A percentile compares a stretch with the other conserved stretches of the same genome.
These are phyloP conservation scores for Cabera pusaria DNA, from an alignment of 2,888 invertebrate species.

Conservation along the genomic window DNA sequence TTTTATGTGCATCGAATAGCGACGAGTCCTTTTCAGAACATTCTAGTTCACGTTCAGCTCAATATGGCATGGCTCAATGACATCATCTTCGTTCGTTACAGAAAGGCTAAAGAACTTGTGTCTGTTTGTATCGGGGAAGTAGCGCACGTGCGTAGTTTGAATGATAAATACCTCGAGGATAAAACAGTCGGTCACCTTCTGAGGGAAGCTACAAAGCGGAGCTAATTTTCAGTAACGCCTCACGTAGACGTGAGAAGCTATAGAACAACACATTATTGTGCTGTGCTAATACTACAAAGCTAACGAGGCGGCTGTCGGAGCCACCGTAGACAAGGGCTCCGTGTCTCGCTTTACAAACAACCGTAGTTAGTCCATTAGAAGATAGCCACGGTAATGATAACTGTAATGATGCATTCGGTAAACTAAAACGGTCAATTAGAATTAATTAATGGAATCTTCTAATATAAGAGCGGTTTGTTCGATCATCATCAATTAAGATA, in stretches of 20 bases:
- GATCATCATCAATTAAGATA: too few relatives aligned
- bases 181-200: constrained; percentile 49
- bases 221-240: constrained; percentile 55
- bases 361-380: constrained; percentile 13
- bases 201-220: constrained; percentile 46
- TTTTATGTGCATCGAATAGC: constrained; percentile 22
- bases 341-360: constrained; percentile 19
- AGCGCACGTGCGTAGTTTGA: constrained; percentile 43
- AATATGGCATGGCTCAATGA: constrained; percentile 28
- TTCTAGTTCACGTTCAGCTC: constrained; percentile 15
- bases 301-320: constrained; percentile 34
- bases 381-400: constrained; percentile 6
- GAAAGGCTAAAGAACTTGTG: constrained; percentile 25
- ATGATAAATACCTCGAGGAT: constrained; percentile 51
- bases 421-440: too few relatives aligned
- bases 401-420: too few relatives aligned
- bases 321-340: constrained; percentile 25
- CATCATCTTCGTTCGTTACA: constrained; percentile 30
- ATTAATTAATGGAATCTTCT: too few relatives aligned
- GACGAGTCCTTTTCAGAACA: constrained; percentile 19
- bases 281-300: constrained; percentile 38
- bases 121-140: constrained; percentile 21
- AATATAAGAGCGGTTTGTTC: too few relatives aligned
- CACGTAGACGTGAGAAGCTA: constrained; percentile 47
- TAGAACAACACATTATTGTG: constrained; percentile 57